Evolutionary conservation across 92 coral and sea anemone species (phyloP).

Genomic region (Montipora capitata): DNA sequence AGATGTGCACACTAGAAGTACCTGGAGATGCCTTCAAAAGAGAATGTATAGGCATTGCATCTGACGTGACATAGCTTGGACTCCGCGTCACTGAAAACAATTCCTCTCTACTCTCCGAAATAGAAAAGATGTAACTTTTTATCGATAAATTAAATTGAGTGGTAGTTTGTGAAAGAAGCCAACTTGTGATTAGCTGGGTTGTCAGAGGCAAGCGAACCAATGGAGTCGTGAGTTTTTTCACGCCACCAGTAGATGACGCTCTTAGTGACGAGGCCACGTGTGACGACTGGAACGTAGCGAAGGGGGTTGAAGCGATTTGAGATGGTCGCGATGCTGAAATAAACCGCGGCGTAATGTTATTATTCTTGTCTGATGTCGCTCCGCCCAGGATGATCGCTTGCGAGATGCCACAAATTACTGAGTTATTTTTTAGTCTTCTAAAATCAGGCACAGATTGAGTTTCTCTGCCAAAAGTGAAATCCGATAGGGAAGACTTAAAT

Average conservation of each 20-base stretch:
- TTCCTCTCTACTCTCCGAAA: not conserved
- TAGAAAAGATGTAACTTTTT: not conserved
- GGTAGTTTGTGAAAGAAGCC: not conserved
- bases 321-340: not conserved
- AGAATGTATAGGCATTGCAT: not conserved
- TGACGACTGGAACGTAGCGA: no score
- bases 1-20: not conserved
- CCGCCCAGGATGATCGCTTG: not conserved
- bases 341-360: not conserved
- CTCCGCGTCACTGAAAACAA: not conserved
- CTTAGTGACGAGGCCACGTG: not conserved
- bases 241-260: not conserved
- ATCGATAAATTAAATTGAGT: not conserved
- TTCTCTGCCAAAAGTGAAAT: not conserved
- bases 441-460: not conserved
- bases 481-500: not conserved
- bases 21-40: not conserved
- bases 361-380: not conserved
- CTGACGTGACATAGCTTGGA: not conserved
- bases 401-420: not conserved
- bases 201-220: not conserved
- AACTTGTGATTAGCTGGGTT: not conserved
- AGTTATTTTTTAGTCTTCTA: not conserved
- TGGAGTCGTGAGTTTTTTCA: not conserved
- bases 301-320: not conserved